Base-by-base conservation (phyloP, 2,888 invertebrate genomes). In the Lumbricus terrestris region DNA sequence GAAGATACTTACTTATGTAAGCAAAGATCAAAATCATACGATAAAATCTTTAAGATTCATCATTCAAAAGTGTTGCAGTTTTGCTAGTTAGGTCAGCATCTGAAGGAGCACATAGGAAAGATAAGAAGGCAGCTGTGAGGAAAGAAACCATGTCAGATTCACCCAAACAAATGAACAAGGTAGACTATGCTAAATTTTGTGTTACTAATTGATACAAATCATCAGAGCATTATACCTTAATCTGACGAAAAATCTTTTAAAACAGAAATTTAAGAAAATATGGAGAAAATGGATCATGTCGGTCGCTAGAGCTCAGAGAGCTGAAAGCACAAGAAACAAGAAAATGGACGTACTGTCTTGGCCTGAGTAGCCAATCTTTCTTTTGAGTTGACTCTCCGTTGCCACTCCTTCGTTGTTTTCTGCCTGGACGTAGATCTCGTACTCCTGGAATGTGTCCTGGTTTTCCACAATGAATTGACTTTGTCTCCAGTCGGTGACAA, bases 391-490 rank as follows among this genome's bases (percentile, higher is more conserved):
- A 33, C 23, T 92, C 97, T 0, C 97, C 96, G 97, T 97, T 0
- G 98, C 97, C 93, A 97, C 97, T 69, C 99, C 99, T 91, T 96
- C 96, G 93, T 97, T 96, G 95, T 99, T 99, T 91, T 97, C 96
- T 0, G 99, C 98, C 89, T 97, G 96, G 8, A 99, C 98, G 96
- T 97, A 97, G 91, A 99, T 97, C 93, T 96, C 96, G 95, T 98
- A 99, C 88, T 97, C 97, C 93, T 97, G 97, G 96, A 97, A 99
- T 40, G 98, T 98, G 16, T 90, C 89, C 93, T 97, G 97, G 95
- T 97, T 97, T 54, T 96, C 95, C 34, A 99, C 96, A 0, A 96
- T 95, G 33, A 96, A 95, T 93, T 96, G 96, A 88, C 96, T 96
- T 92, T 96, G 96, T 90, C 95, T 96, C 97, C 98, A 98, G 95